Base-by-base conservation (phyloP, 1,140 invertebrate genomes). In the Dinothrombium tinctorium region DNA sequence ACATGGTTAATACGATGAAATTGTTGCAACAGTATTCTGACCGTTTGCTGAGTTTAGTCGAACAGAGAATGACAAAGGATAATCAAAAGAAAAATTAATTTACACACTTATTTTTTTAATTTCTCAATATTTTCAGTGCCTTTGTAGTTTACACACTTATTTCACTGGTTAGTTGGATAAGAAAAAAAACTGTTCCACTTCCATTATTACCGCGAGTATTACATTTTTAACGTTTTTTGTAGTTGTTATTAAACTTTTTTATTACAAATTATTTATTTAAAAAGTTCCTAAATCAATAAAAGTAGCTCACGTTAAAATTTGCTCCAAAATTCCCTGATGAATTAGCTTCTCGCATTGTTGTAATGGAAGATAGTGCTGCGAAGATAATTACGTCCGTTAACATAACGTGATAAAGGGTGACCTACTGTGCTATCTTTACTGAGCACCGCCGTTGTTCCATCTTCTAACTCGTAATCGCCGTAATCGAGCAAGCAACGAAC, bases 401-500 rank as follows among this genome's bases (percentile, higher is more conserved):
- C 26, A 28, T 8, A 28, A 28, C n/a, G n/a, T 28, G 26, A 28
- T n/a, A 37, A 36, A 26, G 28, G 2, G n/a, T 12, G 20, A 49
- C 49, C 40, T 49, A 64, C 62, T 53, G 62, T 74, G 50, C 76
- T 87, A 55, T 94, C 81, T 58, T 87, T 87, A 56, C 81, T 84
- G 1, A 96, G 60, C 39, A 76, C 66, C 19, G 95, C 69, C 0
- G 76, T 67, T 54, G 80, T 75, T 26, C 89, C 90, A 65, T 89
- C 78, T 53, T 84, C 83, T 12, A 89, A 65, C 59, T 95, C 87
- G 53, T 87, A 73, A 59, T 81, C 82, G 1, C 89, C 89, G 63
- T 86, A 87, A 59, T 95, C 83, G 32, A 68, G 60, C 20, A 90
- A 53, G 57, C 84, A 90, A 23, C 79, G 62, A 59, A 74, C 73